These are phyloP conservation scores for Sorex fumeus DNA, from an alignment of 2,113 vertebrate species.

Conservation along the genomic window DNA sequence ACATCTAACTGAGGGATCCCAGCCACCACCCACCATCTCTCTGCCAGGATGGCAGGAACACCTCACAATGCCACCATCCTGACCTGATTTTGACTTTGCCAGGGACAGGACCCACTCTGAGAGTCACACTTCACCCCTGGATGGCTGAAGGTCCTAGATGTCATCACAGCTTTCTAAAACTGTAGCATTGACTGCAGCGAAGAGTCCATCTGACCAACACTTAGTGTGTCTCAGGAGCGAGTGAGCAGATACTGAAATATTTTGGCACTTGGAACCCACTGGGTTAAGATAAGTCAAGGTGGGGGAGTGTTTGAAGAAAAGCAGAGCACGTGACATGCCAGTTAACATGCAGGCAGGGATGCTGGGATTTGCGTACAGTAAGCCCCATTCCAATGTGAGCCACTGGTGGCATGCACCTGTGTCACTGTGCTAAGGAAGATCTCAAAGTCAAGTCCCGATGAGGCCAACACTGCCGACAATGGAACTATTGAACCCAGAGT, in stretches of 20 bases:
- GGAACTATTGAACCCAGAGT: background rate
- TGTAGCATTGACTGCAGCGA: background rate
- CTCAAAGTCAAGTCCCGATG: background rate
- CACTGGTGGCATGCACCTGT: too few species aligned
- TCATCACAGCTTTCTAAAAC: background rate
- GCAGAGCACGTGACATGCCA: background rate
- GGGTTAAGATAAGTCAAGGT: background rate
- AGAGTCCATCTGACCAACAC: background rate
- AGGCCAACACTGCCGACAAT: background rate
- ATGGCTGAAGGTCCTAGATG: background rate
- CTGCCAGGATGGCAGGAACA: background rate
- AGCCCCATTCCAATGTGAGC: too few species aligned
- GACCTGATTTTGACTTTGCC: background rate
- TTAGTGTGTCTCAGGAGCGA: background rate
- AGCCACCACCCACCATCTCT: too few species aligned
- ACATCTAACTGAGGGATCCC: background rate
- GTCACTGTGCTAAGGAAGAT: background rate
- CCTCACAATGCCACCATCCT: background rate
- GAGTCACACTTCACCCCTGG: background rate
- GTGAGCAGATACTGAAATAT: background rate
- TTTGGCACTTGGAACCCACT: background rate
- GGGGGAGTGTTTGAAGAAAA: background rate
- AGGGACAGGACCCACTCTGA: background rate
- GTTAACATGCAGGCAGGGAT: background rate
- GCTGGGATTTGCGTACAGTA: too few species aligned